Base-by-base conservation (phyloP, 2,113 vertebrate species). In the Petrocephalus zakoni region DNA sequence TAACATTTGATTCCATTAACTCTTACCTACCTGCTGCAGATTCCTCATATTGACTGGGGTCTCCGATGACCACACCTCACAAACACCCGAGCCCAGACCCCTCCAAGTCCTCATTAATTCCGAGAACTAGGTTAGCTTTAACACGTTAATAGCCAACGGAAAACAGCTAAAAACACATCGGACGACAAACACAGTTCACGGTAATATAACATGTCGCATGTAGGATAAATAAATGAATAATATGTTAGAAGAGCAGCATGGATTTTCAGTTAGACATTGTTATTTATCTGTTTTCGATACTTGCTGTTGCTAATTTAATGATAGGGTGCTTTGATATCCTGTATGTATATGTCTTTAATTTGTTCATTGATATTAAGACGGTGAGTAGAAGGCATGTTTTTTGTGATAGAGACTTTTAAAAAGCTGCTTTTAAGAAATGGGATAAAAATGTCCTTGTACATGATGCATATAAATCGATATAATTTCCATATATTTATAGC, bases 1-100 rank as follows among this genome's bases (percentile, higher is more conserved):
- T 42, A 78, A 78, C 72, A 78, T 78, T 42, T 78, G 29, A 78
- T 78, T 78, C 72, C 72, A 78, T 78, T 78, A 78, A 78, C 72
- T 78, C 72, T 78, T 78, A 78, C 72, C 72, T 78, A 19, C 15
- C 72, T 78, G 72, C 34, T 15, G 72, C 72, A 34, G 34, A 78
- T 78, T 42, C 72, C 15, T 78, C 34, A 42, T 78, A 78, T 34
- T 42, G 29, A 78, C 72, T 42, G 10, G 61, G 11, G 61, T 68
- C 61, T 68, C 61, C 25, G 4, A 78, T 42, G 72, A 42, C 17
- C 72, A 42, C 0, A 5, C 34, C 72, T 37, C 15, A 42, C 72
- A 78, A 78, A 29, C 61, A 68, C 72, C 34, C 17, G 29, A 19
- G 34, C 34, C 29, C 17, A 78, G 34, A 78, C 72, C 34, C 72